Base-by-base conservation (phyloP, 30 jellyfish, hydroid and myxozoan genomes). In the Morbakka virulenta region DNA sequence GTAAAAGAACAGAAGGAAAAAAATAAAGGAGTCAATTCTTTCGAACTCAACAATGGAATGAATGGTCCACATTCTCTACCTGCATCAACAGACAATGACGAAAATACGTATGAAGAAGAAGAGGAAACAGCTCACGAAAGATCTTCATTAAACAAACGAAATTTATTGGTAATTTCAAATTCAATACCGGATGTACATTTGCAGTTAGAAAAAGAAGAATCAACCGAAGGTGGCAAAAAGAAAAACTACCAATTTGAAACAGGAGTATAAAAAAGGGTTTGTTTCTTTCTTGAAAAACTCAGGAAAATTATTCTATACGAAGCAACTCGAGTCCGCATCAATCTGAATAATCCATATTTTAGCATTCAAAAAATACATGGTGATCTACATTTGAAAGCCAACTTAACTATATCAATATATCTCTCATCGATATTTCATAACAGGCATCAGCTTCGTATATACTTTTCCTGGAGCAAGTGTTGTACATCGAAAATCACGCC, bases 21-120 rank as follows among this genome's bases (percentile, higher is more conserved):
- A 68, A 91, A 86, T 31, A 87, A 61, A 61, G 72, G 70, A 64
- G 36, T 26, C 35, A 76, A 71, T 21, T 67, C 62, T 31, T 25
- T 35, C 22, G 91, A 80, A 30, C 91, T 34, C 34, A 80, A 80
- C 47, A 83, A 83, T 20, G 91, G 57, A 27, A 80, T 80, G 91
- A 67, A 80, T 80, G 91, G 91, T 11, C 91, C 91, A n/a, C 28
- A 72, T 20, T 28, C 74, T 26, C 52, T 80, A 36, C n/a, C n/a
- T n/a, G n/a, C n/a, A n/a, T n/a, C n/a, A n/a, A n/a, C n/a, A n/a
- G 64, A 61, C 36, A 67, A 35, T 73, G 69, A 47, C 28, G 91
- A 71, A 30, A 80, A 80, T 68, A 83, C 68, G 32, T 67, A 51
- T 23, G 74, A 67, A 36, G 91, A 80, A 28, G 57, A 23, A 2